Conservation (phyloP, 1,140 invertebrate species). For the Amphibalanus amphitrite region DNA sequence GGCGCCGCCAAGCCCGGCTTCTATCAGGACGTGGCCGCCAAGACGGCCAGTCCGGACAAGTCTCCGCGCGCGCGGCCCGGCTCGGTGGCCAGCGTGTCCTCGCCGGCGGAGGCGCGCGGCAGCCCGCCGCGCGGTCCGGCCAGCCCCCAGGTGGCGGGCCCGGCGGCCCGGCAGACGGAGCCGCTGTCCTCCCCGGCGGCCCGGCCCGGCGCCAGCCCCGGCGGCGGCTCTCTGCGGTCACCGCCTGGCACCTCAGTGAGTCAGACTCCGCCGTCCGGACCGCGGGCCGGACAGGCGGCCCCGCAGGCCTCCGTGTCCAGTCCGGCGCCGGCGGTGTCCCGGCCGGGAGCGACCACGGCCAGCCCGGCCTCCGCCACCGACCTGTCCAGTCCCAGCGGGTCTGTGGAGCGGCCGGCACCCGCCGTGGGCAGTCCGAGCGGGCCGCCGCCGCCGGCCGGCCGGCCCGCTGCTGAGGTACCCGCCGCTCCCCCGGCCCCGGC, state of each 20-base stretch:
- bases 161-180: neutral
- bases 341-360: neutral
- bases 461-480: neutral
- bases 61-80: neutral
- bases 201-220: neutral
- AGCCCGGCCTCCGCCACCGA: too few species aligned
- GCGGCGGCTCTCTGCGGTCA: neutral
- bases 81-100: neutral
- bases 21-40: conserved; percentile 43
- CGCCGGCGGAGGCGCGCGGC: neutral
- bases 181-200: neutral
- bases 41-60: conserved; percentile 10
- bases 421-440: too few species aligned
- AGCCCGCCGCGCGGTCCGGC: neutral
- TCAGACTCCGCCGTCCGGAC: neutral
- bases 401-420: too few species aligned
- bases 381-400: too few species aligned
- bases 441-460: too few species aligned
- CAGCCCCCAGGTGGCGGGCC: neutral
- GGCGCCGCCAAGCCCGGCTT: conserved; percentile 54
- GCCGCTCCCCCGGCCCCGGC: neutral
- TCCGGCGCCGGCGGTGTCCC: neutral
- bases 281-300: too few species aligned
- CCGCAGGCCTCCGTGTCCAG: neutral
- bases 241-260: neutral